A percentile compares a stretch with the other conserved stretches of the same genome.
Evolutionary conservation across 2,113 vertebrate genomes (phyloP).

Genomic region (Apus apus): DNA sequence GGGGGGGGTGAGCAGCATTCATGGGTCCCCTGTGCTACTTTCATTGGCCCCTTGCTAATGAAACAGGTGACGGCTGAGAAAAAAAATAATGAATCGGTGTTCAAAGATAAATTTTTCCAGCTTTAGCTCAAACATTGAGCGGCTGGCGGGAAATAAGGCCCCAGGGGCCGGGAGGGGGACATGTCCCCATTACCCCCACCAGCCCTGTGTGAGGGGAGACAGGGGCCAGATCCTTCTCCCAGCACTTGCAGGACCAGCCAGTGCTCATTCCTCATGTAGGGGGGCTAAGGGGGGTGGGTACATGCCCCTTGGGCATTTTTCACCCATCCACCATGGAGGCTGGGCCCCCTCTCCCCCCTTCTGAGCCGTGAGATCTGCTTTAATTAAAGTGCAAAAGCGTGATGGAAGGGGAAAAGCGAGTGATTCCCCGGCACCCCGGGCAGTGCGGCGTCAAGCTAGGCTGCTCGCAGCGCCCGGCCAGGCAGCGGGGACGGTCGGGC

Average conservation of each 20-base stretch:
- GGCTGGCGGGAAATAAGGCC: background rate
- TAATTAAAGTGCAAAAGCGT: background rate
- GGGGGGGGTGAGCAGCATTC: background rate
- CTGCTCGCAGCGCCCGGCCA: slow-evolving; percentile 61
- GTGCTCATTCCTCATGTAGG: fast-evolving
- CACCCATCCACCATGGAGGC: background rate
- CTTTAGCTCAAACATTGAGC: background rate
- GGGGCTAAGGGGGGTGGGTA: no score
- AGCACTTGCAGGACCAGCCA: background rate
- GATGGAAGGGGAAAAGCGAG: background rate
- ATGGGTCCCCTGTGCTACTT: fast-evolving
- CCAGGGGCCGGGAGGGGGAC: background rate
- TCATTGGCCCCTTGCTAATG: background rate
- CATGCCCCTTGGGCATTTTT: background rate
- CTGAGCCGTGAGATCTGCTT: background rate
- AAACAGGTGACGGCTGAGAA: background rate
- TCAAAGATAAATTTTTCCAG: background rate
- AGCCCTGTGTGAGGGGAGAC: fast-evolving
- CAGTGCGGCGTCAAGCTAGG: slow-evolving; percentile 76
- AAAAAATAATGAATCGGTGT: background rate
- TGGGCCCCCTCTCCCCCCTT: background rate
- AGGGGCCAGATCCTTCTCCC: background rate
- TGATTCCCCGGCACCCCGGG: background rate
- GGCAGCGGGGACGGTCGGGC: slow-evolving; percentile 61
- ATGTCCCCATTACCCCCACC: fast-evolving